Base-by-base conservation (phyloP, 1,140 invertebrate species). In the Drosophila arizonae region DNA sequence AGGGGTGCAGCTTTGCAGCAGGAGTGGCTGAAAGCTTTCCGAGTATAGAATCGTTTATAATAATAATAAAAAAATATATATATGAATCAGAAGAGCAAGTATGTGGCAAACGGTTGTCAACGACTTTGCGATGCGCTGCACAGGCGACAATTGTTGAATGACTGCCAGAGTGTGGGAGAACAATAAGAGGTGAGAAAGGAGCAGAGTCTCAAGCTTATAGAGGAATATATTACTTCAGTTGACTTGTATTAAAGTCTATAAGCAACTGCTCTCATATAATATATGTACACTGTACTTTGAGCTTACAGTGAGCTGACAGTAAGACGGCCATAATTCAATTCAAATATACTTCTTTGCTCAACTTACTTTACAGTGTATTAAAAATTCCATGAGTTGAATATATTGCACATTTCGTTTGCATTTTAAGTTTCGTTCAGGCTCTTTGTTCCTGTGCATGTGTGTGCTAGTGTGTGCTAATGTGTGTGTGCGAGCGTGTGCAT, bases 371-470 rank as follows among this genome's bases (percentile, higher is more conserved):
- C 55, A 57, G 48, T 24, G 51, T n/a, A 56, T 45, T 15, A 65
- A 60, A 77, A 77, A 60, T 76, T 50, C 74, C 74, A 81, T 66
- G 65, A 82, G 74, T 54, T 78, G 75, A 82, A 78, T 69, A 77
- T 76, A 79, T 81, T 81, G 75, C 76, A 73, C 82, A 81, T 79
- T 81, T 87, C 62, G 67, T 76, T 87, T 69, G 61, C 68, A 76
- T 76, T 78, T 85, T 78, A 72, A 78, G 70, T 65, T 85, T 57
- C 17, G n/a, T 15, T 48, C 57, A 21, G 54, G 54, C 28, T 67
- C 50, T 60, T 72, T 72, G 64, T 67, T 58, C 46, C 17, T n/a
- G 13, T 36, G n/a, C n/a, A 21, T 30, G 13, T 56, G 63, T 1
- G 15, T 17, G 11, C 43, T 6, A 8, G 28, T 41, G 54, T 39